These are phyloP conservation scores for Microcebus tavaratra DNA, from an alignment of 2,113 vertebrate genomes.

Conservation along the genomic window DNA sequence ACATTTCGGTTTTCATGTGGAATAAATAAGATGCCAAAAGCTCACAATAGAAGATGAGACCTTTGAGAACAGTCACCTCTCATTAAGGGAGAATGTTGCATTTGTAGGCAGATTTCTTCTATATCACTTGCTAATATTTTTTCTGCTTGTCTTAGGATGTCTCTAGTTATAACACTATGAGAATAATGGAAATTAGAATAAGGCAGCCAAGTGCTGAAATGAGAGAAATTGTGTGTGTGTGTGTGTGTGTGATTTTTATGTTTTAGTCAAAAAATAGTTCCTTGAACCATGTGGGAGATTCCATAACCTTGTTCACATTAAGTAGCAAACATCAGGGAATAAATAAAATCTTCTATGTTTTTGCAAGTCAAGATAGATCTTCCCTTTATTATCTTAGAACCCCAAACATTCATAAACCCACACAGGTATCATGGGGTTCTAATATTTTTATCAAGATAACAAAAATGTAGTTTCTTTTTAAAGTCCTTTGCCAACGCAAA, in stretches of 20 bases:
- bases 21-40: slow-evolving; percentile 16
- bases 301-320: neutral
- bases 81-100: neutral
- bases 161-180: neutral
- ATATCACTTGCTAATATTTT: neutral
- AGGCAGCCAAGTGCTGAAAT: neutral
- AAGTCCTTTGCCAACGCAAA: neutral
- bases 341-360: neutral
- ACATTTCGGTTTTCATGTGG: slow-evolving; percentile 25
- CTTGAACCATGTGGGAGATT: neutral
- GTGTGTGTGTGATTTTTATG: neutral
- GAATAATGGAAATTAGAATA: neutral
- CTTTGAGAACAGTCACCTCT: neutral
- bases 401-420: neutral
- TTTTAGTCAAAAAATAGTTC: neutral
- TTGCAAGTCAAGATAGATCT: neutral
- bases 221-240: neutral
- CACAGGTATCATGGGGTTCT: neutral
- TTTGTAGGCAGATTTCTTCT: neutral
- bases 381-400: neutral
- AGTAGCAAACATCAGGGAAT: neutral
- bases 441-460: neutral
- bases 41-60: neutral
- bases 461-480: neutral
- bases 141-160: neutral